Evolutionary conservation across 2,113 vertebrate species (phyloP), one percentile per base, ranked within the genome.

Genomic region (Pomatostomus ruficeps): DNA sequence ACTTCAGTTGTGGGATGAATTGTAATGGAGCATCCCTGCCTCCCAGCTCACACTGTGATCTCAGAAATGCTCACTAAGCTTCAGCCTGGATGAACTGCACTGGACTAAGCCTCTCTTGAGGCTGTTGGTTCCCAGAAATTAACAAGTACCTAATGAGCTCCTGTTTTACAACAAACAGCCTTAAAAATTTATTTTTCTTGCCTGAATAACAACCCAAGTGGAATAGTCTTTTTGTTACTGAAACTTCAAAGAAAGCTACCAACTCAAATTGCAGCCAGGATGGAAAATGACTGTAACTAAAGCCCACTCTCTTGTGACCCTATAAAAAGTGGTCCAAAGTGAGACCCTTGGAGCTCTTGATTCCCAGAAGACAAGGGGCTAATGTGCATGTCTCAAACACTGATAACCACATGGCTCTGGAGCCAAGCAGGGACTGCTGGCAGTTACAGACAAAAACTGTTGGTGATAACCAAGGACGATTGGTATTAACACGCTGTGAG

Each of bases 401-500:
- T 31, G 21, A 46, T 35, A 67, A 40, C n/a, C 40, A 29, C 14
- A 24, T 7, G 33, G 59, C 23, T 28, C 52, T 38, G 38, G 29
- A 54, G 77, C 29, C 61, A 89, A 6, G 3, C 43, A 59, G n/a
- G 16, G 28, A 51, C 20, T 81, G n/a, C 25, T 67, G 62, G 29
- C 14, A 74, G 29, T 21, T 51, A n/a, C 46, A 49, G 36, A 43
- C 12, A 66, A 7, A 14, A 67, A 52, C 10, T 46, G 6, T 6
- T 52, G 38, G n/a, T 46, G 25, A 46, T 46, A 74, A 46, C 38
- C 52, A 45, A 46, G 28, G 58, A 42, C 75, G 49, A 36, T 1
- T 14, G 25, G 31, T 42, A 57, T 23, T 42, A 17, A 67, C n/a
- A 45, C 1, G 3, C 13, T 0, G 1, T 6, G 10, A 38, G 19